Conservation (phyloP, 2,888 invertebrate genomes). For the Drosophila stalkeri region DNA sequence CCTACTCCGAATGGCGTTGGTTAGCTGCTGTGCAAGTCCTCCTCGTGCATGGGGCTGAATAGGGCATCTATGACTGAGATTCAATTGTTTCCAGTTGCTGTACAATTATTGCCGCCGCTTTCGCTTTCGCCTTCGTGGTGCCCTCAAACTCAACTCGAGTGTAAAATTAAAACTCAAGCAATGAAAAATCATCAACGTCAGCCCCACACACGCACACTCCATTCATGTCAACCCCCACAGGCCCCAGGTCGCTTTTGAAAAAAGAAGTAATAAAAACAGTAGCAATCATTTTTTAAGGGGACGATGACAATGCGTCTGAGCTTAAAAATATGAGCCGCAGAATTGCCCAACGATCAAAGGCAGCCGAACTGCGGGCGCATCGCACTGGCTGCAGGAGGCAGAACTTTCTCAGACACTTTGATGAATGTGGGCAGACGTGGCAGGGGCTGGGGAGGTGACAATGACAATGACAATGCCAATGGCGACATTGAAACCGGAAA, state of each 20-base stretch:
- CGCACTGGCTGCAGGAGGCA: neutral
- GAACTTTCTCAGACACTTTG: conserved; percentile 40
- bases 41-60: neutral
- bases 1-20: neutral
- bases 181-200: conserved; percentile 84
- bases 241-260: conserved; percentile 34
- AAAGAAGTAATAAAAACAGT: conserved; percentile 53
- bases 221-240: conserved; percentile 2
- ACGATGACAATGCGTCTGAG: conserved; percentile 61
- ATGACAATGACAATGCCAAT: conserved; percentile 77
- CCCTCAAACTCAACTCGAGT: conserved; percentile 81
- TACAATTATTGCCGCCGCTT: conserved; percentile 28
- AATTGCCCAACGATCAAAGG: conserved; percentile 74
- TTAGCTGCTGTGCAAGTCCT: neutral
- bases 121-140: conserved; percentile 37
- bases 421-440: conserved; percentile 51
- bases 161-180: conserved; percentile 84
- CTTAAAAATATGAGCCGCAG: conserved; percentile 64
- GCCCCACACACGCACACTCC: conserved; percentile 47
- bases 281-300: conserved; percentile 54
- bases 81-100: conserved; percentile 16
- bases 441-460: conserved; percentile 39
- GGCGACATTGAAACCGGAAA: conserved; percentile 78
- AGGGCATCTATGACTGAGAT: neutral
- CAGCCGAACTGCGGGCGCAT: conserved; percentile 66